These are phyloP conservation scores for Therioaphis trifolii DNA, from an alignment of 2,888 invertebrate genomes.

Conservation along the genomic window DNA sequence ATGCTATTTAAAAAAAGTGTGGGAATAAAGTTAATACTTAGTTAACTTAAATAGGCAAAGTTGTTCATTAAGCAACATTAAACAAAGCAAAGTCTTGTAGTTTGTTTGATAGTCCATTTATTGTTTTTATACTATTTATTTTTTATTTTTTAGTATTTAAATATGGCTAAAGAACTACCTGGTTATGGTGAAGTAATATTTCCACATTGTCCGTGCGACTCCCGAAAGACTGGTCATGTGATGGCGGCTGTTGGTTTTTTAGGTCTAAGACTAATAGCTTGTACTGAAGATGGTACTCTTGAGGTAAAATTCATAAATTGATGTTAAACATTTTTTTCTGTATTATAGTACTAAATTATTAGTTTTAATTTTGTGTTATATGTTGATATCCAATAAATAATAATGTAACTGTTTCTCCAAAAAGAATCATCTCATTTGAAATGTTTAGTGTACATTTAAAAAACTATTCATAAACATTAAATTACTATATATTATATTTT, in stretches of 20 bases:
- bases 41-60: too few species aligned
- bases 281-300: constrained; percentile 82
- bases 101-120: neutral
- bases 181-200: constrained; percentile 95
- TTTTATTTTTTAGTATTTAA: constrained; percentile 75
- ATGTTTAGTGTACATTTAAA: too few species aligned
- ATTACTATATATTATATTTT: too few species aligned
- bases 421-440: too few species aligned
- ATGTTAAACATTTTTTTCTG: neutral
- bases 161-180: constrained; percentile 84
- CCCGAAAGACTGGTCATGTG: constrained; percentile 88
- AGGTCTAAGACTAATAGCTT: constrained; percentile 82
- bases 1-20: too few species aligned
- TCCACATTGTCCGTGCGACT: constrained; percentile 94
- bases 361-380: neutral
- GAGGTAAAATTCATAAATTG: constrained; percentile 70
- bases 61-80: too few species aligned
- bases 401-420: too few species aligned
- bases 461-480: too few species aligned
- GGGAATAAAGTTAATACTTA: too few species aligned
- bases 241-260: constrained; percentile 78
- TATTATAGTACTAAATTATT: neutral
- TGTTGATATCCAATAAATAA: too few species aligned
- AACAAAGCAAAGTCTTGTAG: too few species aligned
- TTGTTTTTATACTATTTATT: neutral